Evolutionary conservation across 2,888 invertebrate species (phyloP).

Genomic region (Synanthedon andrenaeformis): DNA sequence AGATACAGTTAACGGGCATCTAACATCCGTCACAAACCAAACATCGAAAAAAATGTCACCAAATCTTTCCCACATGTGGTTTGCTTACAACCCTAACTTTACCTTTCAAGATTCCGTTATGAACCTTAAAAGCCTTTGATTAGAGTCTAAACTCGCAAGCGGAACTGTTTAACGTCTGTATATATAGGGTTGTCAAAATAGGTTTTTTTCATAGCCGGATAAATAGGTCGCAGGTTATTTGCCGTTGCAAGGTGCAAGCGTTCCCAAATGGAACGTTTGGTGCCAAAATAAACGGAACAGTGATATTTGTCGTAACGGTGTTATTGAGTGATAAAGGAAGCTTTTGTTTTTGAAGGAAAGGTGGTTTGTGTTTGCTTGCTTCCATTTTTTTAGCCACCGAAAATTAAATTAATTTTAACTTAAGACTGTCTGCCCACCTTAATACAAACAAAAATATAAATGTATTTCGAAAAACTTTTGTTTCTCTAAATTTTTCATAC

Average conservation of each 20-base stretch:
- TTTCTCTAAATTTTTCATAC: too few species aligned
- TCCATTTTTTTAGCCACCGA: background rate
- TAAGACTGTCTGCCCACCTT: too few species aligned
- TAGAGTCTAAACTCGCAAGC: too few species aligned
- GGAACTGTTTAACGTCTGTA: too few species aligned
- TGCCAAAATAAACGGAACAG: conserved; percentile 52
- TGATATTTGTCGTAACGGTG: conserved; percentile 40
- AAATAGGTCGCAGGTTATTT: conserved; percentile 20
- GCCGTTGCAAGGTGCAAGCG: conserved; percentile 62
- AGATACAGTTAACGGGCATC: conserved; percentile 29
- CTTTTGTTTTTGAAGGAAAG: conserved; percentile 39
- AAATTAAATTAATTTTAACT: too few species aligned
- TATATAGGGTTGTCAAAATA: background rate
- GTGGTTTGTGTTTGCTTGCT: conserved; percentile 17
- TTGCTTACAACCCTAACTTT: conserved; percentile 13
- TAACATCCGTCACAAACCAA: conserved; percentile 56
- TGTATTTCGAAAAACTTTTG: too few species aligned
- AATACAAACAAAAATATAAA: too few species aligned
- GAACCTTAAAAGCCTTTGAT: background rate
- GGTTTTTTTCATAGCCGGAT: conserved; percentile 6
- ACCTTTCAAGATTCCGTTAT: background rate
- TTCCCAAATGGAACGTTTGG: conserved; percentile 48
- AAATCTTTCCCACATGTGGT: conserved; percentile 55
- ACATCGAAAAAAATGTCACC: conserved; percentile 45
- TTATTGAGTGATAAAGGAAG: conserved; percentile 41